Evolutionary conservation across 2,797 vertebrate genomes (phyloP).

Genomic region (Melanotaenia maccullochi): DNA sequence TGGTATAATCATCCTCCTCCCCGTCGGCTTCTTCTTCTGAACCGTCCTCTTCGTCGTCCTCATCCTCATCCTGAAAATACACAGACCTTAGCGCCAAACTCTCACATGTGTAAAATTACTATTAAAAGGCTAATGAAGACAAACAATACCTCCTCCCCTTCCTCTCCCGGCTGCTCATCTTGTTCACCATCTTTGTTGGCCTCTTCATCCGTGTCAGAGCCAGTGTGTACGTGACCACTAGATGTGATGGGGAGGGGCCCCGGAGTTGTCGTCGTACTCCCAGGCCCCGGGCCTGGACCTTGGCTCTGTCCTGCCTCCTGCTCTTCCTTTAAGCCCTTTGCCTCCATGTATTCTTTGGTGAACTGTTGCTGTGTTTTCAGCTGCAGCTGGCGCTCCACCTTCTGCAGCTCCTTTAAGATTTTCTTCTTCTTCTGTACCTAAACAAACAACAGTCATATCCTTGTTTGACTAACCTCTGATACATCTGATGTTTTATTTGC

Average conservation of each 20-base stretch:
- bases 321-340: constrained; percentile 95
- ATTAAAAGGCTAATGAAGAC: not conserved
- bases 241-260: constrained; percentile 65
- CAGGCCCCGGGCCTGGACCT: constrained; percentile 87
- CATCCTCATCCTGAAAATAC: constrained; percentile 73
- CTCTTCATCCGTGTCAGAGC: constrained; percentile 86
- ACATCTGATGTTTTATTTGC: not conserved
- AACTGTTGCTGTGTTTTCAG: constrained; percentile 99
- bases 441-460: constrained; percentile 80
- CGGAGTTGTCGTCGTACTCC: constrained; percentile 69
- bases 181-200: constrained; percentile 85
- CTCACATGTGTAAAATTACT: not conserved
- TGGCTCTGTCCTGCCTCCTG: constrained; percentile 85
- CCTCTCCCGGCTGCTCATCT: constrained; percentile 69
- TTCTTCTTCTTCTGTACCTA: constrained; percentile 99
- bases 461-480: constrained; percentile 62
- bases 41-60: constrained; percentile 70
- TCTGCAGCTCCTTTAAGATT: constrained; percentile 99
- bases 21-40: constrained; percentile 77
- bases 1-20: constrained; percentile 85
- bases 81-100: constrained; percentile 2
- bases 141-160: constrained; percentile 67
- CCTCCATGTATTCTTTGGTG: constrained; percentile 99
- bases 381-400: constrained; percentile 99
- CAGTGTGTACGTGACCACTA: constrained; percentile 79